Percentiles rank a stretch among this genome's conserved stretches.
Evolutionary conservation across 2,888 invertebrate genomes (phyloP).

Genomic region (Amitus sp.): DNA sequence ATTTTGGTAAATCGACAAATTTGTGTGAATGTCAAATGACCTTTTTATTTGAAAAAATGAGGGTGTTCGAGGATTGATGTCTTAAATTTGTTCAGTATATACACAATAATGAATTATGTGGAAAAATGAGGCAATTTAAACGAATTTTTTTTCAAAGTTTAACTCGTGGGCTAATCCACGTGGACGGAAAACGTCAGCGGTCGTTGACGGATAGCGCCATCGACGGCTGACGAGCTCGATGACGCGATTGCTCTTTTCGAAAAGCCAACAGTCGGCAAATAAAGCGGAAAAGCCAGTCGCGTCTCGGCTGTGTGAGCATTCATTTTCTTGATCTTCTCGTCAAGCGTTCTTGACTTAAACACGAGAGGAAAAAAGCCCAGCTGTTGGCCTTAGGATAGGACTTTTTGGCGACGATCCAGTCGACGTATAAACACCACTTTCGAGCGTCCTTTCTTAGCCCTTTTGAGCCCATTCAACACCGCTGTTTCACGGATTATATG

Average conservation of each 20-base stretch:
- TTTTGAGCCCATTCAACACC: no score
- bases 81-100: no score
- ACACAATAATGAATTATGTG: no score
- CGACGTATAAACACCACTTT: slow-evolving; percentile 60
- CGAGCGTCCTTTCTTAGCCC: slow-evolving; percentile 51
- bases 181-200: slow-evolving; percentile 26
- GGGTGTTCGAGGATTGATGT: no score
- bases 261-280: slow-evolving; percentile 5
- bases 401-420: slow-evolving; percentile 63
- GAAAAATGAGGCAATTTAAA: no score
- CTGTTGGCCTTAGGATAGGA: slow-evolving; percentile 47
- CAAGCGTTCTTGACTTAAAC: slow-evolving; percentile 29
- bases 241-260: slow-evolving; percentile 21
- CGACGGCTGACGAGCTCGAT: slow-evolving; percentile 26
- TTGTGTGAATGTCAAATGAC: no score
- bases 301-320: slow-evolving; percentile 21
- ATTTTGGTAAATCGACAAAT: no score
- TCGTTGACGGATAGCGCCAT: no score
- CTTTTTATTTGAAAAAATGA: no score
- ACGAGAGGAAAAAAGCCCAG: slow-evolving; percentile 10
- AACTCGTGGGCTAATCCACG: slow-evolving; percentile 16
- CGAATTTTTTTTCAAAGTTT: no score
- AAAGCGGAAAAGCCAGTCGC: slow-evolving; percentile 17
- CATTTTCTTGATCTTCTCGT: slow-evolving; percentile 7
- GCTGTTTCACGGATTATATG: no score